These are phyloP conservation scores for Miltochrista miniata DNA, from an alignment of 2,888 invertebrate species.

Conservation along the genomic window DNA sequence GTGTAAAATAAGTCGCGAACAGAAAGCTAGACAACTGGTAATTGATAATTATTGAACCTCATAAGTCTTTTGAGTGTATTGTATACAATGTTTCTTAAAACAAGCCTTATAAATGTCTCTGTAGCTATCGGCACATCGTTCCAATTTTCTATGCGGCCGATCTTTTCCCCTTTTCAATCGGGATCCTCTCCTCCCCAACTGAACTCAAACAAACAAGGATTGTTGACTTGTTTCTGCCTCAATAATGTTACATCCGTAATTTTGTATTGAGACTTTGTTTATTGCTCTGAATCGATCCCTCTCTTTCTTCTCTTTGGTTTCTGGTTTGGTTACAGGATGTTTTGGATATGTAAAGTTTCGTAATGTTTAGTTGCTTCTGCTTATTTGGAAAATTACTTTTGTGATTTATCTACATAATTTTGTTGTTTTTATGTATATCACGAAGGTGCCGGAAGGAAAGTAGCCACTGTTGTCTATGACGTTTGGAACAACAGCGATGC, in stretches of 20 bases:
- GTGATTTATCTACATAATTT: no score
- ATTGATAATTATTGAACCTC: no score
- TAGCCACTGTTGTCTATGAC: no score
- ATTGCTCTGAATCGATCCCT: slow-evolving; percentile 29
- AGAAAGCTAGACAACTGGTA: no score
- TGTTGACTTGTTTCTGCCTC: slow-evolving; percentile 40
- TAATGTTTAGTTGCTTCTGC: background rate
- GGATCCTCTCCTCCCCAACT: slow-evolving; percentile 24
- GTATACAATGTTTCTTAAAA: no score
- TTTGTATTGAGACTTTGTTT: slow-evolving; percentile 39
- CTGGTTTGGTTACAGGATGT: background rate
- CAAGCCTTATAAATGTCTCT: slow-evolving; percentile 22
- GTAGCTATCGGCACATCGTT: slow-evolving; percentile 9
- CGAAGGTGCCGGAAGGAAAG: no score
- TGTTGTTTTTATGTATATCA: no score
- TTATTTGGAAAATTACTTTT: no score
- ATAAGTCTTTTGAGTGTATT: no score
- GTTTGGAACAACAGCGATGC: no score
- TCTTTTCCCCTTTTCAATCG: slow-evolving; percentile 26
- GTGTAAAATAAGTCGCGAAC: no score
- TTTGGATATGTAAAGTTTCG: background rate
- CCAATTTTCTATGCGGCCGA: slow-evolving; percentile 38
- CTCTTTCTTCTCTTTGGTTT: slow-evolving; percentile 13
- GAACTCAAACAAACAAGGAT: slow-evolving; percentile 42
- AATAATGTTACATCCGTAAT: slow-evolving; percentile 38